Percentiles rank a stretch among this genome's conserved stretches.
phyloP scores from a whole-genome alignment of 1,140 invertebrate genomes.

The Drosophila pectinifera region DNA sequence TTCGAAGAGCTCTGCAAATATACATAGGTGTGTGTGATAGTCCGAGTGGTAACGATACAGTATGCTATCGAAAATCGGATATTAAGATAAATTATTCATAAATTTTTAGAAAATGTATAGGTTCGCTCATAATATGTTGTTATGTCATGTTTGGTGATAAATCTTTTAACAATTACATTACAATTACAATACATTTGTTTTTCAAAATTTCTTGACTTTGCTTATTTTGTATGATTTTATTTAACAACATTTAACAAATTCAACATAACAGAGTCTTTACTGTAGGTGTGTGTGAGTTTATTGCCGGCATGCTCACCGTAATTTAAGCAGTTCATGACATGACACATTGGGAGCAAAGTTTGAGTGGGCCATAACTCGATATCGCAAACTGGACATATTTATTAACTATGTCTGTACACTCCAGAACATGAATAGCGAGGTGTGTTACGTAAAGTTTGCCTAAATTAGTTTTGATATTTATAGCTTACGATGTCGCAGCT shows the following conservation, averaged over 20 bases:
- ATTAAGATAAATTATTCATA: background rate
- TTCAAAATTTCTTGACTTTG: too few relatives aligned
- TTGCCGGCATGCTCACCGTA: constrained; percentile 6
- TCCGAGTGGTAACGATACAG: constrained; percentile 9
- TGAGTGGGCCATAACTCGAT: constrained; percentile 54
- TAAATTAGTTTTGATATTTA: constrained; percentile 27
- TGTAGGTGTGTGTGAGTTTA: constrained; percentile 18
- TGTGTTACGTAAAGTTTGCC: constrained; percentile 42
- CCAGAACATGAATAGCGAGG: constrained; percentile 2
- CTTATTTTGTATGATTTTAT: too few relatives aligned
- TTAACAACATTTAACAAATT: background rate
- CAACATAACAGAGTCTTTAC: constrained; percentile 2
- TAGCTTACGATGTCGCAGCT: constrained; percentile 55
- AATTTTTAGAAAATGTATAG: background rate
- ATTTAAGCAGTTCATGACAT: constrained; percentile 21
- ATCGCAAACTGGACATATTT: constrained; percentile 50
- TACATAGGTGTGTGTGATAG: constrained; percentile 14
- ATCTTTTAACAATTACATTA: too few relatives aligned
- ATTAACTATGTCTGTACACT: constrained; percentile 28
- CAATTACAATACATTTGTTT: too few relatives aligned
- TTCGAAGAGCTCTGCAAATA: background rate
- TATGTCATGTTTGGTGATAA: too few relatives aligned
- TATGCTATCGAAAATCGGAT: background rate
- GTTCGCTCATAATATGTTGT: too few relatives aligned
- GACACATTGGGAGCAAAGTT: constrained; percentile 43